These are phyloP conservation scores for Leptogaster cylindrica DNA, from an alignment of 2,888 invertebrate genomes.

Conservation along the genomic window DNA sequence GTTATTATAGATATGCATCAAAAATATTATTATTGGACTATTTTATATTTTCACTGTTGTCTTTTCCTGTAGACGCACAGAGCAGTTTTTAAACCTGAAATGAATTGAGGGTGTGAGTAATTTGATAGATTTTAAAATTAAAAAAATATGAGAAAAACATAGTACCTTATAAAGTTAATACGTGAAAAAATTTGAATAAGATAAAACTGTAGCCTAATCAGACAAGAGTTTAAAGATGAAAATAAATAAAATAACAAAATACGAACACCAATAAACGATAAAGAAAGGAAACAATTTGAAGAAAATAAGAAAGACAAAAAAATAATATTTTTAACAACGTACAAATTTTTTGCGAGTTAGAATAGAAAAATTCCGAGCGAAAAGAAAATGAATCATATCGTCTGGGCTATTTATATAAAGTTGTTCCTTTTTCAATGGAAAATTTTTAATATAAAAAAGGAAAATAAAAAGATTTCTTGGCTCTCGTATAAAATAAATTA, in stretches of 20 bases:
- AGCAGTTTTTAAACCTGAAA: slow-evolving; percentile 21
- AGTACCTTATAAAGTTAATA: slow-evolving; percentile 38
- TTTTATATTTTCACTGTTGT: too few species aligned
- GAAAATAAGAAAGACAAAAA: slow-evolving; percentile 18
- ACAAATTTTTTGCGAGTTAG: slow-evolving; percentile 39
- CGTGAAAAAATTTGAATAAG: slow-evolving; percentile 8
- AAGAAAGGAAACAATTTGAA: slow-evolving; percentile 4
- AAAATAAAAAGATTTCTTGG: too few species aligned
- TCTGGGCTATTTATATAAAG: slow-evolving; percentile 33
- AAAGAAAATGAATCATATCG: slow-evolving; percentile 34
- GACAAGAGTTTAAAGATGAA: slow-evolving; percentile 9
- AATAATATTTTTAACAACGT: slow-evolving; percentile 39
- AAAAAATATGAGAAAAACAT: slow-evolving; percentile 21
- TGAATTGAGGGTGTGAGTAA: slow-evolving; percentile 29
- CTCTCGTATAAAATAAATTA: slow-evolving; percentile 32
- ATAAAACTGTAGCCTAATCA: slow-evolving; percentile 35
- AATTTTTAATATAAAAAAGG: slow-evolving; percentile 35
- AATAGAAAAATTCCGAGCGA: slow-evolving; percentile 28
- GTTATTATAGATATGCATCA: too few species aligned
- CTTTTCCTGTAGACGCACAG: slow-evolving; percentile 28
- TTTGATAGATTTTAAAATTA: slow-evolving; percentile 30
- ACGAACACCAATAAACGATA: slow-evolving; percentile 10
- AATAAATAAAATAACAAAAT: not conserved
- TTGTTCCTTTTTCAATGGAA: slow-evolving; percentile 37
- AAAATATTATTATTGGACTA: too few species aligned